A percentile compares a stretch with the other conserved stretches of the same genome.
These are phyloP conservation scores for Heliothis peltigera DNA, from an alignment of 2,888 invertebrate genomes.

Conservation along the genomic window DNA sequence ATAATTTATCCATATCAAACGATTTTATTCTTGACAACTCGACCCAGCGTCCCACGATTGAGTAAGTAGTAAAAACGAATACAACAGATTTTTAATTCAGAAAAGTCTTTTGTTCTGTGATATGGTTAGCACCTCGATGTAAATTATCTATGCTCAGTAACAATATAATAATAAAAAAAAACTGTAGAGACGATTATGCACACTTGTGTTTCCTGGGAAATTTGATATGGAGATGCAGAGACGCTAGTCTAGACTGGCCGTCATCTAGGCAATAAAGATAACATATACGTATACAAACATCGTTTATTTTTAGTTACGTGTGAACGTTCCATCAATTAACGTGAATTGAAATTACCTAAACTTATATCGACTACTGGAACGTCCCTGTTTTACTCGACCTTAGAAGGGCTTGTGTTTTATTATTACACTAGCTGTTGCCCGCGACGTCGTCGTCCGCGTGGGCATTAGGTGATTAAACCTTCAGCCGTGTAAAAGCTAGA, in stretches of 20 bases:
- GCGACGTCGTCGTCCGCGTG: too few relatives aligned
- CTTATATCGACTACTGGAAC: constrained; percentile 23
- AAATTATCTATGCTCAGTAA: constrained; percentile 52
- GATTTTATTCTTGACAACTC: constrained; percentile 17
- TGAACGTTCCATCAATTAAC: constrained; percentile 71
- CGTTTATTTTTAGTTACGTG: constrained; percentile 74
- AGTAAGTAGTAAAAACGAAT: constrained; percentile 33
- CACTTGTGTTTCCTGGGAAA: constrained; percentile 60
- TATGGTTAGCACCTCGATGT: constrained; percentile 27
- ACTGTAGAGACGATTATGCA: constrained; percentile 56
- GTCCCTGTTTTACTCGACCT: constrained; percentile 8
- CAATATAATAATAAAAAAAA: constrained; percentile 48
- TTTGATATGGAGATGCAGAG: constrained; percentile 58
- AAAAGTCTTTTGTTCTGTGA: constrained; percentile 18
- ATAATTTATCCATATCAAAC: constrained; percentile 37
- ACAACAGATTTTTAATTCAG: constrained; percentile 12
- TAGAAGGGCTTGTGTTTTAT: too few relatives aligned
- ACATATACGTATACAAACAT: constrained; percentile 47
- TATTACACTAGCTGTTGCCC: too few relatives aligned
- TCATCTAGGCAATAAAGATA: constrained; percentile 68
- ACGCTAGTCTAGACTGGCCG: constrained; percentile 66
- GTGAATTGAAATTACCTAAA: constrained; percentile 52
- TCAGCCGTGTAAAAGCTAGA: too few relatives aligned
- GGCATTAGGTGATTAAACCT: too few relatives aligned
- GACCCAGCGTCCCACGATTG: constrained; percentile 9